These are phyloP conservation scores for Phainopepla nitens DNA, from an alignment of 2,113 vertebrate genomes.

Conservation along the genomic window DNA sequence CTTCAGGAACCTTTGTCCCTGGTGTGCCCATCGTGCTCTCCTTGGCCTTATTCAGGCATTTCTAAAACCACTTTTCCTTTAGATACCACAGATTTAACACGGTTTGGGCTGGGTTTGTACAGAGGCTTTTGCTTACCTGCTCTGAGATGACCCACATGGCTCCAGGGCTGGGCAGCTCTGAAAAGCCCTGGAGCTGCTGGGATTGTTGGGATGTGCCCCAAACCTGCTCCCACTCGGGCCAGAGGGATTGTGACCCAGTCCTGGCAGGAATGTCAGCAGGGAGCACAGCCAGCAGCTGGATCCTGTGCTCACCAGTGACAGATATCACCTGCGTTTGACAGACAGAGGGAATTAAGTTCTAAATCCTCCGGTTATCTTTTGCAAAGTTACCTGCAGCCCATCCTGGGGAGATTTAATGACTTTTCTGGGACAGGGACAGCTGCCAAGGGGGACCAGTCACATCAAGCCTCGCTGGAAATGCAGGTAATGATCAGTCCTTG, in stretches of 20 bases:
- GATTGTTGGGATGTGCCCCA: background rate
- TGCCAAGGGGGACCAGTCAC: background rate
- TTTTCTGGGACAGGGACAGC: background rate
- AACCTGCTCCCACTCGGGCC: background rate
- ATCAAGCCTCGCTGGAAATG: background rate
- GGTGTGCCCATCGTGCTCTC: accelerated
- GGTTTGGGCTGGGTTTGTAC: background rate
- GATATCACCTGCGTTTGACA: background rate
- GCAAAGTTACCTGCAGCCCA: background rate
- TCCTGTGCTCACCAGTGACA: background rate
- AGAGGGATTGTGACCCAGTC: accelerated
- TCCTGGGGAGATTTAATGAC: conserved; percentile 3
- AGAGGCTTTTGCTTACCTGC: accelerated
- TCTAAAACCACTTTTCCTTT: background rate
- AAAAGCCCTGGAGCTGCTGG: background rate
- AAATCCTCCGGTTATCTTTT: background rate
- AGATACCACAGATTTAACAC: accelerated
- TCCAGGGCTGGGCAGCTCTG: background rate
- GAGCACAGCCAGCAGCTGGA: background rate
- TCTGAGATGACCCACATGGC: accelerated
- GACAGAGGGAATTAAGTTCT: background rate
- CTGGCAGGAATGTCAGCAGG: background rate
- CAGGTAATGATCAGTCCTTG: background rate
- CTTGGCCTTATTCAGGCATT: background rate
- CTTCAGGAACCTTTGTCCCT: no score